A percentile compares a stretch with the other conserved stretches of the same genome.
Evolutionary conservation across 2,113 vertebrate genomes (phyloP).

Genomic region (Uria aalge): DNA sequence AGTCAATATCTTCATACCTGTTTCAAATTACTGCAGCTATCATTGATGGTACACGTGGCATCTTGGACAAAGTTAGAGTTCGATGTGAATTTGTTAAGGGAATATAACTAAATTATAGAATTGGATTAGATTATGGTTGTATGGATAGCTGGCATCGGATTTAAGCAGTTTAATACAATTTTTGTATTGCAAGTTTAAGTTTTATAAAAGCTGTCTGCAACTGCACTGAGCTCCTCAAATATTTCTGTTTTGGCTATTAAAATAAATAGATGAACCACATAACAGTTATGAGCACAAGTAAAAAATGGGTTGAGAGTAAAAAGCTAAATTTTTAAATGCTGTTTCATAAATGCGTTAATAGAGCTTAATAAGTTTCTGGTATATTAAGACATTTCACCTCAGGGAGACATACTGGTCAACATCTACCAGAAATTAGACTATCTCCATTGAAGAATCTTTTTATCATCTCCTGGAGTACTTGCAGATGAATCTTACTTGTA

Average conservation of each 20-base stretch:
- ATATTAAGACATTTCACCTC: background rate
- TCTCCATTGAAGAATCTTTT: background rate
- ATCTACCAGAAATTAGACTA: background rate
- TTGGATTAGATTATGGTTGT: background rate
- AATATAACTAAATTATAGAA: background rate
- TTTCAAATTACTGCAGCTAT: conserved; percentile 1
- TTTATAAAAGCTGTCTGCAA: background rate
- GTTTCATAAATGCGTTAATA: background rate
- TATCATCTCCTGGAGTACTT: background rate
- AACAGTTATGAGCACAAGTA: background rate
- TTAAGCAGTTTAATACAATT: background rate
- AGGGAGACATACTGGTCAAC: background rate
- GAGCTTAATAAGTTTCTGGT: background rate
- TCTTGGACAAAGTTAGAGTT: background rate
- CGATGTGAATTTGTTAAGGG: background rate
- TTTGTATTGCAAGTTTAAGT: background rate
- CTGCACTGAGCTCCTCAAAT: background rate
- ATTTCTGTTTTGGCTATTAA: background rate
- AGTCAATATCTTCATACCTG: background rate
- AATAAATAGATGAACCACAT: background rate
- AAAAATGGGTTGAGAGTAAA: background rate
- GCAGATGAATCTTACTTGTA: background rate
- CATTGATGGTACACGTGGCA: background rate
- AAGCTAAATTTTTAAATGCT: background rate
- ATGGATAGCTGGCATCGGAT: background rate